phyloP scores from a whole-genome alignment of 2,888 invertebrate genomes.

The Cheiracanthium punctorium region DNA sequence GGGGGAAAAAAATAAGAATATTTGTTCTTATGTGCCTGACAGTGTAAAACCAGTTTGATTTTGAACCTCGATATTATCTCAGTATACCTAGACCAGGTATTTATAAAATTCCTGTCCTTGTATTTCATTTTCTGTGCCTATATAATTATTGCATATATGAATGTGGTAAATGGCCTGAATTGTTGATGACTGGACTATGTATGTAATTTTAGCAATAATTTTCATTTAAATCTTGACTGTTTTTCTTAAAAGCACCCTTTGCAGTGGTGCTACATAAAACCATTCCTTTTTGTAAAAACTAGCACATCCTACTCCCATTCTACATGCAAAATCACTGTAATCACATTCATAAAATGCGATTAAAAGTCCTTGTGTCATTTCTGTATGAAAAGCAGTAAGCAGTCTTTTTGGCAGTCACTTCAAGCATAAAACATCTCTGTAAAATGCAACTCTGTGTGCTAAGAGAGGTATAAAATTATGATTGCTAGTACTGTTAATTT shows the following conservation, averaged over 20 bases:
- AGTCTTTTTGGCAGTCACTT: constrained; percentile 18
- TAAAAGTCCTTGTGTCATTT: neutral
- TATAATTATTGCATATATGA: neutral
- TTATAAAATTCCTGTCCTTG: neutral
- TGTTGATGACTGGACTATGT: neutral
- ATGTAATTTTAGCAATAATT: neutral
- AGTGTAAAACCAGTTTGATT: neutral
- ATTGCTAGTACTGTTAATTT: constrained; percentile 51
- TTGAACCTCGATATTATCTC: neutral
- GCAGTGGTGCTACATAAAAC: neutral
- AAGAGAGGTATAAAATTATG: constrained; percentile 51
- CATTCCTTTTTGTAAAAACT: neutral
- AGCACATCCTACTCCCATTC: neutral
- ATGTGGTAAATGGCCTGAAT: neutral
- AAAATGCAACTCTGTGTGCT: constrained; percentile 32
- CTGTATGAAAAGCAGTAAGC: constrained; percentile 29
- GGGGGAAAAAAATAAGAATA: neutral
- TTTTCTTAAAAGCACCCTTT: neutral
- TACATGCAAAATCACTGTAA: neutral
- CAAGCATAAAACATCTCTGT: constrained; percentile 31
- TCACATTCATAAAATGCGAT: neutral
- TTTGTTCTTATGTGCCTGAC: neutral
- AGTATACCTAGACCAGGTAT: neutral
- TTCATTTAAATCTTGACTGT: neutral
- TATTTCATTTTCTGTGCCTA: neutral